Evolutionary conservation across 1,140 invertebrate genomes (phyloP).

Genomic region (Drosophila sechellia): DNA sequence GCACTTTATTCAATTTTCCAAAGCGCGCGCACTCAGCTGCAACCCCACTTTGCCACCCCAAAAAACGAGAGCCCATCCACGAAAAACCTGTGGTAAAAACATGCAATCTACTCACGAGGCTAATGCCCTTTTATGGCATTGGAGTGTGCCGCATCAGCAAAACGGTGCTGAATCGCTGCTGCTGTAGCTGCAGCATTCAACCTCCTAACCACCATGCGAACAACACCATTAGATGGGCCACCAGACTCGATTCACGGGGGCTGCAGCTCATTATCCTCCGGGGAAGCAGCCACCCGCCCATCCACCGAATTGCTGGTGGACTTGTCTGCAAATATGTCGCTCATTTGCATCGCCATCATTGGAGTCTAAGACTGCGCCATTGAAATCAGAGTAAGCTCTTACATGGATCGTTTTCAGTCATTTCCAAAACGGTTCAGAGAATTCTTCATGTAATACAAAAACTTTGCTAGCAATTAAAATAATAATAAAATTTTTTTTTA

Average conservation of each 20-base stretch:
- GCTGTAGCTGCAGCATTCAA: slow-evolving; percentile 25
- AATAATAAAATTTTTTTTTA: too few species aligned
- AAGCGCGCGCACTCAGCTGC: slow-evolving; percentile 40
- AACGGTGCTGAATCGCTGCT: slow-evolving; percentile 37
- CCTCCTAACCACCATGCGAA: slow-evolving; percentile 31
- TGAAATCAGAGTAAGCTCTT: slow-evolving; percentile 39
- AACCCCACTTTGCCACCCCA: neutral
- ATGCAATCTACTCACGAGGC: slow-evolving; percentile 62
- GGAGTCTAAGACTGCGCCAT: slow-evolving; percentile 19
- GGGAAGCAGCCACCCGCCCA: neutral
- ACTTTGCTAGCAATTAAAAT: too few species aligned
- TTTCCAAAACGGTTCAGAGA: slow-evolving; percentile 5
- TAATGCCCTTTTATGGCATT: slow-evolving; percentile 80
- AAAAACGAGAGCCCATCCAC: neutral
- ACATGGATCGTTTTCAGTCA: slow-evolving; percentile 29
- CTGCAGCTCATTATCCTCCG: slow-evolving; percentile 59
- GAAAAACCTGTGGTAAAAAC: slow-evolving; percentile 31
- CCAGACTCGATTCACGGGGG: slow-evolving; percentile 12
- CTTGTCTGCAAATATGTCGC: slow-evolving; percentile 43
- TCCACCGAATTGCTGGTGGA: neutral
- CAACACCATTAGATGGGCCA: slow-evolving; percentile 37
- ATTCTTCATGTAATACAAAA: too few species aligned
- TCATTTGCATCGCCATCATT: slow-evolving; percentile 54
- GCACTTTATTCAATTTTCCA: slow-evolving; percentile 72
- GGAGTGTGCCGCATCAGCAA: slow-evolving; percentile 72